Percentiles rank a stretch among this genome's conserved stretches.
Conservation (phyloP, 2,797 vertebrate genomes). For the Falco columbarius region DNA sequence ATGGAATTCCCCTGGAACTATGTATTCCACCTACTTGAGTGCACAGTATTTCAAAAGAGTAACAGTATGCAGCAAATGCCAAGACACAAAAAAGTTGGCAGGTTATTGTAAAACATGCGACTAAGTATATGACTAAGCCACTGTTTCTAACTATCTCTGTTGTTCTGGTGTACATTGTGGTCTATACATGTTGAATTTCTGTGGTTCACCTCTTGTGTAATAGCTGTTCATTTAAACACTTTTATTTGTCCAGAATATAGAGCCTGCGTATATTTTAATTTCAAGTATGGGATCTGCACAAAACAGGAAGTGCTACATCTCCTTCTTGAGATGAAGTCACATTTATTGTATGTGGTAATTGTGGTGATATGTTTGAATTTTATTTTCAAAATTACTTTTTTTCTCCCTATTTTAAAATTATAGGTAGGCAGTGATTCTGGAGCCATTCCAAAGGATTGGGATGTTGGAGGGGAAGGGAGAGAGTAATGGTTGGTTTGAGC, state of each 20-base stretch:
- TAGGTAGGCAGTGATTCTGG: neutral
- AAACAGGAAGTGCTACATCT: neutral
- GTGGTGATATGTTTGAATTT: neutral
- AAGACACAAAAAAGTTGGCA: neutral
- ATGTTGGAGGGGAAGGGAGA: neutral
- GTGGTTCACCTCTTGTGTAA: neutral
- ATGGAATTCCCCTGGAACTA: constrained; percentile 35
- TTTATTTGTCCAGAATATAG: neutral
- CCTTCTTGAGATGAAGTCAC: neutral
- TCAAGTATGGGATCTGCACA: neutral
- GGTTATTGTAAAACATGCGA: neutral
- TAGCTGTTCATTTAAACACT: neutral
- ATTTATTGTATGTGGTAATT: neutral
- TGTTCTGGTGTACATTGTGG: neutral
- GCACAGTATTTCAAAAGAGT: neutral
- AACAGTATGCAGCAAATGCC: neutral
- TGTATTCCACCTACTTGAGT: constrained; percentile 12
- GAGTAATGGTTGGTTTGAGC: neutral
- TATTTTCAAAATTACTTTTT: neutral
- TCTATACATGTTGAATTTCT: neutral
- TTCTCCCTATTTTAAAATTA: neutral
- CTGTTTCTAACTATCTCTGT: neutral
- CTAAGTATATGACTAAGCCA: neutral
- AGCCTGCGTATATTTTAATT: neutral
- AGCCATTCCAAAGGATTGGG: neutral